A percentile compares a stretch with the other conserved stretches of the same genome.
Evolutionary conservation across 64 coral and sea anemone genomes (phyloP).

Genomic region (Montipora capricornis): DNA sequence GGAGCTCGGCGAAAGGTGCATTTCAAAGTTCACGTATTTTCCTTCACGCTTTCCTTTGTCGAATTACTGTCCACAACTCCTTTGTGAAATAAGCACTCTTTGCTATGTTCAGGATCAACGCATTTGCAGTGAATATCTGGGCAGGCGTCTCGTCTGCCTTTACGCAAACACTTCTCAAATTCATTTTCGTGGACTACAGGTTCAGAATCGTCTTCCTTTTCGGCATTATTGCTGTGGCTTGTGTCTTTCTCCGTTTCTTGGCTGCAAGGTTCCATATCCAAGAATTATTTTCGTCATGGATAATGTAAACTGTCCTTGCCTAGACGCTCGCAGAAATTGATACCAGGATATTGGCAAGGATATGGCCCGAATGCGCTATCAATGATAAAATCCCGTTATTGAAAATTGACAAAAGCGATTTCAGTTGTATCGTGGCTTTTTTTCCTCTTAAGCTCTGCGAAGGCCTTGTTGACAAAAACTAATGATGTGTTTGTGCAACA

Average conservation of each 20-base stretch:
- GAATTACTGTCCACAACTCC: not conserved
- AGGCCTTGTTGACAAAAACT: not conserved
- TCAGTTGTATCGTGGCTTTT: not conserved
- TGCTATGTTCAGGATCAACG: slow-evolving; percentile 7
- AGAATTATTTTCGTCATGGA: slow-evolving; percentile 35
- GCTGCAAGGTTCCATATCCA: slow-evolving; percentile 25
- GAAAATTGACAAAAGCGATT: not conserved
- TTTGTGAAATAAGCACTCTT: slow-evolving; percentile 37
- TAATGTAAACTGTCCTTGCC: not conserved
- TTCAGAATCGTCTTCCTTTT: not conserved
- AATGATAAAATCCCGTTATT: not conserved
- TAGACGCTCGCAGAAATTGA: not conserved
- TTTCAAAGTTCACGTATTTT: slow-evolving; percentile 7
- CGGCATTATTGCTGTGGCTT: not conserved
- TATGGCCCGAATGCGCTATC: not conserved
- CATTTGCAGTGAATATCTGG: slow-evolving; percentile 42
- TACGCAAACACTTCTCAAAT: slow-evolving; percentile 40
- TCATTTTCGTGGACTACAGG: slow-evolving; percentile 3
- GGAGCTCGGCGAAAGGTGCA: not conserved
- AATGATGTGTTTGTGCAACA: not conserved
- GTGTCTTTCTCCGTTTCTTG: slow-evolving; percentile 2
- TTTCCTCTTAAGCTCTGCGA: not conserved
- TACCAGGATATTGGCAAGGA: no score
- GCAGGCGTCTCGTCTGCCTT: slow-evolving; percentile 40
- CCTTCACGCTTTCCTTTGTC: not conserved